Percentiles rank a stretch among this genome's conserved stretches.
Evolutionary conservation across 2,888 invertebrate genomes (phyloP).

Genomic region (Mystacides longicornis): DNA sequence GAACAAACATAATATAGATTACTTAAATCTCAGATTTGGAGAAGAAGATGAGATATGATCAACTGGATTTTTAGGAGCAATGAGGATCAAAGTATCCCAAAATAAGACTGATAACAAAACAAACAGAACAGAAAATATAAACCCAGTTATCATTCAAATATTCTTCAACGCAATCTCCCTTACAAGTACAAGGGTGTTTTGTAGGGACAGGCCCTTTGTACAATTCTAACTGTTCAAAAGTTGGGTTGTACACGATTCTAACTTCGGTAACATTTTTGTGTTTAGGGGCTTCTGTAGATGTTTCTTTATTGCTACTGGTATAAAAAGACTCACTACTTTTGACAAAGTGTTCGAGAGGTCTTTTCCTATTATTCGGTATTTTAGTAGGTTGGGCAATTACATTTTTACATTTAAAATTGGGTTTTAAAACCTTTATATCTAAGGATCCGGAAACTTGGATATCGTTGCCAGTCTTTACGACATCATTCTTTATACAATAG

Average conservation of each 20-base stretch:
- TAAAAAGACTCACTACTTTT: constrained; percentile 46
- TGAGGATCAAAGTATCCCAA: constrained; percentile 12
- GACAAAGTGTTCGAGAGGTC: constrained; percentile 38
- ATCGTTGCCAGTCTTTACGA: constrained; percentile 38
- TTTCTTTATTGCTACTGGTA: constrained; percentile 36
- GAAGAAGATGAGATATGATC: too few relatives aligned
- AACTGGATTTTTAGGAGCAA: constrained; percentile 1
- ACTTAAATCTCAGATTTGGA: too few relatives aligned
- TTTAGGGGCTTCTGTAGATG: constrained; percentile 33
- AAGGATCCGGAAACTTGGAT: constrained; percentile 40
- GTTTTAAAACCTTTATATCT: constrained; percentile 40
- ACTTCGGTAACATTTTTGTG: constrained; percentile 37
- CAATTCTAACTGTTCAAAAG: constrained; percentile 34
- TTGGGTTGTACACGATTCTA: constrained; percentile 44
- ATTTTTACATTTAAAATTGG: constrained; percentile 41
- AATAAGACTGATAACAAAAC: constrained; percentile 9
- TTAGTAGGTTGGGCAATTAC: constrained; percentile 41
- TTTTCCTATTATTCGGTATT: constrained; percentile 28
- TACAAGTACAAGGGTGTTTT: background rate
- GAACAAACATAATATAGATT: too few relatives aligned
- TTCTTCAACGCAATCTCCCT: constrained; percentile 7
- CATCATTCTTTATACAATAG: constrained; percentile 41
- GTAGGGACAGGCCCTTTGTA: background rate
- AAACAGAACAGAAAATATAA: constrained; percentile 11
- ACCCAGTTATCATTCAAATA: constrained; percentile 17